These are phyloP conservation scores for Piscicola geometra DNA, from an alignment of 2,888 invertebrate genomes.

Conservation along the genomic window DNA sequence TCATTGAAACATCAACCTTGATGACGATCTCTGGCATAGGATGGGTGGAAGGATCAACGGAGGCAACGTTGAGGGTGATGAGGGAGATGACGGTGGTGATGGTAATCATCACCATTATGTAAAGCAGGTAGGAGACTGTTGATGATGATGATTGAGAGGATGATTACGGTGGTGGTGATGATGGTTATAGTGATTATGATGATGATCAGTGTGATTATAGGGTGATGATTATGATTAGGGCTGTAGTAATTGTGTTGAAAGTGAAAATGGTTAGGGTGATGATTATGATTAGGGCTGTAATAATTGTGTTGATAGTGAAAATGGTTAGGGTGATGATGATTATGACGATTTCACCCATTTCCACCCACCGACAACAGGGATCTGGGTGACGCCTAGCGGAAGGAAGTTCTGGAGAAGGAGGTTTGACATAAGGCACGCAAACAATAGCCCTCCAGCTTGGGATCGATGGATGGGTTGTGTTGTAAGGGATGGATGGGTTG, in stretches of 20 bases:
- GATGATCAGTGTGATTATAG: too few relatives aligned
- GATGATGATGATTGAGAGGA: neutral
- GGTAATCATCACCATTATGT: neutral
- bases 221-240: too few relatives aligned
- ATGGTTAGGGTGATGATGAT: too few relatives aligned
- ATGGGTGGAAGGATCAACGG: neutral
- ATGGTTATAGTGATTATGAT: neutral
- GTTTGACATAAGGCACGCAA: neutral
- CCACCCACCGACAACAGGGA: constrained; percentile 16
- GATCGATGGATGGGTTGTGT: too few relatives aligned
- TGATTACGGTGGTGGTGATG: neutral
- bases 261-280: neutral
- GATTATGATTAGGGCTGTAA: neutral
- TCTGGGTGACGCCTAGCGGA: neutral
- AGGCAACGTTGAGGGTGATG: constrained; percentile 5
- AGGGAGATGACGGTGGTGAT: constrained; percentile 19
- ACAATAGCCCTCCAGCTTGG: constrained; percentile 16
- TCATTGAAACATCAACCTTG: constrained; percentile 12
- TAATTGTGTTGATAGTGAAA: neutral
- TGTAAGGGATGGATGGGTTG: too few relatives aligned
- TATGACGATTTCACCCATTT: too few relatives aligned
- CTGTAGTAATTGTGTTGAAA: too few relatives aligned
- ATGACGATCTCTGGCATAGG: constrained; percentile 10
- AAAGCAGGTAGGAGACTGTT: constrained; percentile 20
- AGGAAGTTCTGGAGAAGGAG: constrained; percentile 20